phyloP scores from a whole-genome alignment of 2,113 vertebrate genomes.

The Amphiprion percula region DNA sequence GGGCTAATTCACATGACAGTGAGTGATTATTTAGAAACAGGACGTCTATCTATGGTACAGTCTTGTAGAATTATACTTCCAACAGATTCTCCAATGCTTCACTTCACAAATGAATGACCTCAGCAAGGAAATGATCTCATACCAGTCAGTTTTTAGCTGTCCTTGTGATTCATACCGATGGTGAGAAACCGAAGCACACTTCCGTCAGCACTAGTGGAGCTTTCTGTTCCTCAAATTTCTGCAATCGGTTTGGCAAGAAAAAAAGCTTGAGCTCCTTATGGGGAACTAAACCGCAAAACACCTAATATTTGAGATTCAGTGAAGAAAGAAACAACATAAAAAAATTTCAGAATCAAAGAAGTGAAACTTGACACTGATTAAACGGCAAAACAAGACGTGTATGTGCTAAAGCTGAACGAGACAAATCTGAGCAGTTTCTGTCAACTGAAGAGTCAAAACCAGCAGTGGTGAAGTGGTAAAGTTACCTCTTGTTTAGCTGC shows the following conservation, averaged over 20 bases:
- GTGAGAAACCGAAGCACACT: background rate
- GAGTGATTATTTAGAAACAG: background rate
- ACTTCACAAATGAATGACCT: background rate
- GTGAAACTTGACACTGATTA: background rate
- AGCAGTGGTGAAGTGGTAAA: too few species aligned
- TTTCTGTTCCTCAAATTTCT: constrained; percentile 62
- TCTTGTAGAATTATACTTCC: background rate
- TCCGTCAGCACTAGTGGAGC: background rate
- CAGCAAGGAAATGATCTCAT: background rate
- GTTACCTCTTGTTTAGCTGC: too few species aligned
- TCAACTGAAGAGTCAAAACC: too few species aligned
- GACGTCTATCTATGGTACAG: background rate
- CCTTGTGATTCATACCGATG: constrained; percentile 14
- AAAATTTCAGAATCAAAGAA: background rate
- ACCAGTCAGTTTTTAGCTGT: background rate
- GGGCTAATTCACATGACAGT: background rate
- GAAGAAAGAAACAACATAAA: background rate
- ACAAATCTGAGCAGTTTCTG: too few species aligned
- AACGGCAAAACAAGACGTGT: background rate
- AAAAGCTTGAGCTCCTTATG: background rate
- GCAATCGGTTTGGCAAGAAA: background rate
- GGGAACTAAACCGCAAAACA: background rate
- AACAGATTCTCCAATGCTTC: background rate
- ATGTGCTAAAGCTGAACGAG: too few species aligned
- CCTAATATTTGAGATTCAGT: background rate